These are phyloP conservation scores for Alethe diademata DNA, from an alignment of 2,113 vertebrate genomes.

Conservation along the genomic window DNA sequence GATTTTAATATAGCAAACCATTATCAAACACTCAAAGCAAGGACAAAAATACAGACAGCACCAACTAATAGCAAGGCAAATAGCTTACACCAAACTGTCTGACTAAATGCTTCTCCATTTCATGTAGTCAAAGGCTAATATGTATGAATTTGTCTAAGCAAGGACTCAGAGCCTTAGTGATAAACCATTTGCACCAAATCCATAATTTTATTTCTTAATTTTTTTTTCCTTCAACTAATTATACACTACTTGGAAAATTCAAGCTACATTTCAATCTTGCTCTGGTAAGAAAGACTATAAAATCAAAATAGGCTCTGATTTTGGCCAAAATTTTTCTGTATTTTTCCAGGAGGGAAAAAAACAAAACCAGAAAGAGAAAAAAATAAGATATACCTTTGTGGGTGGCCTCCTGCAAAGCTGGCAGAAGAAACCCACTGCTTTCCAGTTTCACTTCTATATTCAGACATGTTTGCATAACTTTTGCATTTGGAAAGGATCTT, in stretches of 20 bases:
- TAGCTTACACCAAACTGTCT: neutral
- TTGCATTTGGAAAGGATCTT: slow-evolving; percentile 55
- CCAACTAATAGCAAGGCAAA: neutral
- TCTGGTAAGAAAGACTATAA: neutral
- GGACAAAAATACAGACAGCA: neutral
- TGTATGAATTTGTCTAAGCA: neutral
- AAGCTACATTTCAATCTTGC: neutral
- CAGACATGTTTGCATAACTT: slow-evolving; percentile 62
- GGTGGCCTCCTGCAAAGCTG: slow-evolving; percentile 59
- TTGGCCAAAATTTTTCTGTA: neutral
- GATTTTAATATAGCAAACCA: neutral
- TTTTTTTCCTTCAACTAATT: neutral
- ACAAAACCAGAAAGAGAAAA: neutral
- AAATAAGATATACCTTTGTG: slow-evolving; percentile 34
- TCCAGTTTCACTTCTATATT: slow-evolving; percentile 59
- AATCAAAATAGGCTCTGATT: neutral
- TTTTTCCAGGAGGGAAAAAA: neutral
- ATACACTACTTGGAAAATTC: neutral
- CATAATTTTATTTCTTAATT: neutral
- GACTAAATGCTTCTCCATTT: neutral
- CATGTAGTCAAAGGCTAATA: neutral
- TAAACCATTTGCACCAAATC: neutral
- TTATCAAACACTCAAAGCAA: neutral
- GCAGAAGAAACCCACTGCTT: slow-evolving; percentile 42
- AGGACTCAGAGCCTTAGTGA: neutral